These are phyloP conservation scores for Gambusia holbrooki DNA, from an alignment of 2,113 vertebrate species.

Conservation along the genomic window DNA sequence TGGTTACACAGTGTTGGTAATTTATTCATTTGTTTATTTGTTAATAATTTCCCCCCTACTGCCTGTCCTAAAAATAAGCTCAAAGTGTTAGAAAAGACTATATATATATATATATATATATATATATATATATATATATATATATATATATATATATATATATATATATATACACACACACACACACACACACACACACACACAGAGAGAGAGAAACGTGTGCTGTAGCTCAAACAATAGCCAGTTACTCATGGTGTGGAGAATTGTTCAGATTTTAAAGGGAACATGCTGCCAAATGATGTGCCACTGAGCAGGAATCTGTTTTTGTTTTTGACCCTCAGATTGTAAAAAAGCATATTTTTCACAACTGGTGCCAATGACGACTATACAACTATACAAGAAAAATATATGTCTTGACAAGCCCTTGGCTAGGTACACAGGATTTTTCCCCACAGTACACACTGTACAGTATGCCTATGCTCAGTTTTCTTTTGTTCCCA, in stretches of 20 bases:
- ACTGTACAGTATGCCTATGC: constrained; percentile 37
- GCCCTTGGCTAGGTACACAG: constrained; percentile 33
- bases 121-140: no score
- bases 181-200: no score
- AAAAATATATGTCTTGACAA: constrained; percentile 55
- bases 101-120: constrained; percentile 5
- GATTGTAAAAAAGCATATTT: neutral
- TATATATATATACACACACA: no score
- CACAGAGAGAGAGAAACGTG: neutral
- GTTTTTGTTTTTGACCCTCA: neutral
- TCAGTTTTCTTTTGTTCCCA: constrained; percentile 70
- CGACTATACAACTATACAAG: constrained; percentile 31
- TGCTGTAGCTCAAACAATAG: constrained; percentile 58
- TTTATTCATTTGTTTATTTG: constrained; percentile 20
- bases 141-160: no score
- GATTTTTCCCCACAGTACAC: constrained; percentile 21
- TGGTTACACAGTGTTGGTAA: constrained; percentile 30
- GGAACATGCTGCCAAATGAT: constrained; percentile 11
- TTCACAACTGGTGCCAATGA: neutral
- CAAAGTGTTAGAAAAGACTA: constrained; percentile 28
- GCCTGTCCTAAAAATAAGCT: constrained; percentile 21
- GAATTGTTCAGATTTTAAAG: constrained; percentile 18
- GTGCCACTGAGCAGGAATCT: neutral
- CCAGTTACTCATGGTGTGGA: constrained; percentile 37
- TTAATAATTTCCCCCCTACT: constrained; percentile 1